Conservation (phyloP, 2,888 invertebrate species). For the Synergus gifuensis region DNA sequence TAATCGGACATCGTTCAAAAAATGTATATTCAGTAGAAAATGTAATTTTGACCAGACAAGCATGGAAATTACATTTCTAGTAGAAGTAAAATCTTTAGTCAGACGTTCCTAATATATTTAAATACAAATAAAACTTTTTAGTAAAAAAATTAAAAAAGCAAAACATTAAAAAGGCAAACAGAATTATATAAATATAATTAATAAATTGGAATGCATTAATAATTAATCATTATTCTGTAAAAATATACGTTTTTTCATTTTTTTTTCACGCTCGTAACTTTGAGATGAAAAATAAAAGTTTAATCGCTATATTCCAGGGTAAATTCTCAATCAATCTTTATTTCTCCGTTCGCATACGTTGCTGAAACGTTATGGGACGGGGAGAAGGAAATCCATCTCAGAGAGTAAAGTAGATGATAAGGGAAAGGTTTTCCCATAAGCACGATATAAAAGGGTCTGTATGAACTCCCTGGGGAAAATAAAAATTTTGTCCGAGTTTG, state of each 20-base stretch:
- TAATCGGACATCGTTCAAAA: too few species aligned
- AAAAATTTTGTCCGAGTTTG: neutral
- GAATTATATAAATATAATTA: neutral
- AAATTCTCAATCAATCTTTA: slow-evolving; percentile 42
- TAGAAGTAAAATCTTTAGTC: too few species aligned
- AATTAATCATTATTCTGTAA: neutral
- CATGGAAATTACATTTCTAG: too few species aligned
- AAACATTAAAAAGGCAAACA: neutral
- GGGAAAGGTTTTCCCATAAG: slow-evolving; percentile 44
- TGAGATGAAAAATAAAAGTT: neutral
- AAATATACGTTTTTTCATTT: neutral
- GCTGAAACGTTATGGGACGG: neutral
- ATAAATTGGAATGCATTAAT: neutral
- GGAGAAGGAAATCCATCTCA: slow-evolving; percentile 47
- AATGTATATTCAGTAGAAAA: too few species aligned
- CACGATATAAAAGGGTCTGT: slow-evolving; percentile 43
- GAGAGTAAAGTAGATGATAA: slow-evolving; percentile 39
- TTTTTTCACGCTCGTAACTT: too few species aligned
- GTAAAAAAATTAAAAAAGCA: too few species aligned
- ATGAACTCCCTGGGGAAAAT: slow-evolving; percentile 34
- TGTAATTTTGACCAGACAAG: too few species aligned
- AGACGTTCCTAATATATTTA: too few species aligned
- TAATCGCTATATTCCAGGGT: neutral
- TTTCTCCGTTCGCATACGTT: slow-evolving; percentile 33
- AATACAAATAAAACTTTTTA: too few species aligned